Evolutionary conservation across 2,888 invertebrate genomes (phyloP).

Genomic region (Agriopis leucophaearia): DNA sequence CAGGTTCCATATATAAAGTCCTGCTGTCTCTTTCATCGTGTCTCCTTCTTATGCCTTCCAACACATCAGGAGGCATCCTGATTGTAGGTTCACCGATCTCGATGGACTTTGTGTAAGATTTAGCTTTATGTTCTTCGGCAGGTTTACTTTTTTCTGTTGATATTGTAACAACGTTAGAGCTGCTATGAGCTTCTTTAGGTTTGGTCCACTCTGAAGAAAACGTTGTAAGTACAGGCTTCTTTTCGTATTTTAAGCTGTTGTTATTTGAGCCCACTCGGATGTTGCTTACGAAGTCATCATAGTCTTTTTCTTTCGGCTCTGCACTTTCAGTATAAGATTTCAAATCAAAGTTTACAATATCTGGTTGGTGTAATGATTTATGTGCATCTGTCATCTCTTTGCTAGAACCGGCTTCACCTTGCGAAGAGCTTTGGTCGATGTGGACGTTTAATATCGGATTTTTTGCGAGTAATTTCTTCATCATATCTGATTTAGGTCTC

Average conservation of each 20-base stretch:
- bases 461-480: constrained; percentile 85
- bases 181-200: constrained; percentile 63
- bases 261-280: constrained; percentile 81
- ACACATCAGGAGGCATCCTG: constrained; percentile 78
- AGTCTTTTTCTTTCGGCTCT: constrained; percentile 67
- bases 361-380: constrained; percentile 82
- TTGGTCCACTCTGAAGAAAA: constrained; percentile 71
- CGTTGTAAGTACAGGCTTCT: constrained; percentile 65
- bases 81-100: constrained; percentile 78
- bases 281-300: constrained; percentile 82
- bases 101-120: constrained; percentile 81
- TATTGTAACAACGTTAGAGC: constrained; percentile 79
- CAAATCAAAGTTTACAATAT: constrained; percentile 81
- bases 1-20: constrained; percentile 81
- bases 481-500: constrained; percentile 87
- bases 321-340: constrained; percentile 62
- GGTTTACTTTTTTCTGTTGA: constrained; percentile 72
- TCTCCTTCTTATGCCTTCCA: constrained; percentile 75
- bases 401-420: constrained; percentile 67
- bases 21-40: constrained; percentile 72
- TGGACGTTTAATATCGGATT: constrained; percentile 82
- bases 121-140: constrained; percentile 65
- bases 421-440: constrained; percentile 70
- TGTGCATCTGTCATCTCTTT: constrained; percentile 76
- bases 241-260: constrained; percentile 73